A percentile compares a stretch with the other conserved stretches of the same genome.
Evolutionary conservation across 2,888 invertebrate genomes (phyloP).

Genomic region (Orgyia antiqua): DNA sequence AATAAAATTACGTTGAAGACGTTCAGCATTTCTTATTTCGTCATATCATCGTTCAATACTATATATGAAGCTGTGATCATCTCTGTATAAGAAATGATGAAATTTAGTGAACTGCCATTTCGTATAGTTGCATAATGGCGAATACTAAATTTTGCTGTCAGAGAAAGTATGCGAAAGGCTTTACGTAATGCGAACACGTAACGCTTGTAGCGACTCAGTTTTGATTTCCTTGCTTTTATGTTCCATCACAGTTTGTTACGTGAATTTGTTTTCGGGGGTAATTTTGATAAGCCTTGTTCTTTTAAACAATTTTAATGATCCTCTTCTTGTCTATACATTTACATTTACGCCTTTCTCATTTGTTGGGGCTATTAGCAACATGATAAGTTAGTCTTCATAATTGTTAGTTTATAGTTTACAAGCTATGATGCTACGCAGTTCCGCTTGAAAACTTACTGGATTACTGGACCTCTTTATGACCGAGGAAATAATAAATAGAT

Average conservation of each 20-base stretch:
- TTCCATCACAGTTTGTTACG: slow-evolving; percentile 67
- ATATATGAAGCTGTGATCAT: slow-evolving; percentile 62
- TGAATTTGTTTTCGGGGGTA: slow-evolving; percentile 51
- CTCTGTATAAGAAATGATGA: slow-evolving; percentile 67
- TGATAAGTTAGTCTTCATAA: too few species aligned
- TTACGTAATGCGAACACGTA: slow-evolving; percentile 70
- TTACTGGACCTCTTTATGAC: too few species aligned
- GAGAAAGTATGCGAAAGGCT: slow-evolving; percentile 77
- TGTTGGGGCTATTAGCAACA: too few species aligned
- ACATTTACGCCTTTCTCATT: too few species aligned
- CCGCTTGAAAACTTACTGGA: too few species aligned
- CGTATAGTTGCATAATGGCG: slow-evolving; percentile 61
- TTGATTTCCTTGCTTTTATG: slow-evolving; percentile 76
- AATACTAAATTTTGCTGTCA: slow-evolving; percentile 77
- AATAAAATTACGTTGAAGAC: too few species aligned
- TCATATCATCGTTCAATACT: slow-evolving; percentile 41
- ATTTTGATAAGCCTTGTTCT: slow-evolving; percentile 45
- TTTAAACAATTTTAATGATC: slow-evolving; percentile 19
- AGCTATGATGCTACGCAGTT: too few species aligned
- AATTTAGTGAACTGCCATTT: slow-evolving; percentile 75
- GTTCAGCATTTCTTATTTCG: slow-evolving; percentile 61
- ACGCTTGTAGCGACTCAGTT: slow-evolving; percentile 64
- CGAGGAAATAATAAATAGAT: too few species aligned
- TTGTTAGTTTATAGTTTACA: too few species aligned
- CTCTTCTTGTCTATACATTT: too few species aligned